A percentile compares a stretch with the other conserved stretches of the same genome.
Conservation (phyloP, 2,888 invertebrate genomes). For the Agrotis segetum region DNA sequence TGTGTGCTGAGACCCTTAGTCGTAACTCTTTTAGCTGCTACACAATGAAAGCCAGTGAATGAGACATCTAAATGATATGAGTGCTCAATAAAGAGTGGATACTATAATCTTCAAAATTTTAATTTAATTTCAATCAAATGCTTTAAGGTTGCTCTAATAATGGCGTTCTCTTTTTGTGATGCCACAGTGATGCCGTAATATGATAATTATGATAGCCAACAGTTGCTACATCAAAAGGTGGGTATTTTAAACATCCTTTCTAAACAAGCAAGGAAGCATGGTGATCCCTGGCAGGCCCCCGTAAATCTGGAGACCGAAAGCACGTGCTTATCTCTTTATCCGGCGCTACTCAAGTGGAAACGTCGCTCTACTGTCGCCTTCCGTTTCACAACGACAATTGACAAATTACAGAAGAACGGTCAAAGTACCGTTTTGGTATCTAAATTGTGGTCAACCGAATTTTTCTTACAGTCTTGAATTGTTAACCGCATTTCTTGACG, state of each 20-base stretch:
- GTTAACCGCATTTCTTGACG: constrained; percentile 12
- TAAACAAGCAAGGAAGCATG: not conserved
- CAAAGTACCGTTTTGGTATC: constrained; percentile 26
- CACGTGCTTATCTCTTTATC: constrained; percentile 51
- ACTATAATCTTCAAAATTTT: too few relatives aligned
- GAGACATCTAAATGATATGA: too few relatives aligned
- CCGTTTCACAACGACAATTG: constrained; percentile 56
- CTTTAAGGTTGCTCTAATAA: too few relatives aligned
- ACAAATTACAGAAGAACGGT: constrained; percentile 53
- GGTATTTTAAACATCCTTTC: not conserved
- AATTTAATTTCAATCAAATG: not conserved
- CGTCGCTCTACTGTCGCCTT: constrained; percentile 49
- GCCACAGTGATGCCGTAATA: too few relatives aligned
- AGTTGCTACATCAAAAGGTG: not conserved
- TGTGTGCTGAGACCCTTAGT: too few relatives aligned
- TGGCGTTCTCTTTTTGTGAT: not conserved
- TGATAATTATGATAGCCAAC: too few relatives aligned
- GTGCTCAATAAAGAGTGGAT: too few relatives aligned
- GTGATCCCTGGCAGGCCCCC: constrained; percentile 11
- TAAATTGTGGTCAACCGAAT: constrained; percentile 37
- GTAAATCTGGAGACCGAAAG: constrained; percentile 5
- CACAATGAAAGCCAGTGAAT: not conserved
- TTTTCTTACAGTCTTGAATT: constrained; percentile 1
- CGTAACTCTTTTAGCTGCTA: not conserved
- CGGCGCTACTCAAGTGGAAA: constrained; percentile 41